phyloP scores from a whole-genome alignment of 2,113 vertebrate species.

The Oophaga pumilio region DNA sequence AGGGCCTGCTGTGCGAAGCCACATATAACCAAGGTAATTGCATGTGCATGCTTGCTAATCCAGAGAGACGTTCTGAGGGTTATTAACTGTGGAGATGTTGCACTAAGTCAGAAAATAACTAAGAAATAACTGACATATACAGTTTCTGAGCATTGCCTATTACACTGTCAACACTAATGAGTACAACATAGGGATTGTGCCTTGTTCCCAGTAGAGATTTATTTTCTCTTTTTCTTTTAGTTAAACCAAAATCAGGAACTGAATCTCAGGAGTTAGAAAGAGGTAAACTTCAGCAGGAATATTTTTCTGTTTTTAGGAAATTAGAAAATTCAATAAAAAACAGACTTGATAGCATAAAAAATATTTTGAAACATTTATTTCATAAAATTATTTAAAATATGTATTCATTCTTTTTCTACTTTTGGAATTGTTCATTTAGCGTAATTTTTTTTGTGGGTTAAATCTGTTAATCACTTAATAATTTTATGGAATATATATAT shows the following conservation, averaged over 20 bases:
- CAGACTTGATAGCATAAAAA: not conserved
- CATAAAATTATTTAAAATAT: no score
- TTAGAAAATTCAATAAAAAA: not conserved
- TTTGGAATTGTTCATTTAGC: no score
- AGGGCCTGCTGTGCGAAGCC: conserved; percentile 9
- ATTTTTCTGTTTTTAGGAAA: not conserved
- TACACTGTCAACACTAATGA: not conserved
- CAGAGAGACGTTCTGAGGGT: conserved; percentile 7
- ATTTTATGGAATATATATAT: no score
- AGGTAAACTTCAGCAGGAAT: not conserved
- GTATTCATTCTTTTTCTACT: no score
- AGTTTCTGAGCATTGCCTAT: conserved; percentile 9
- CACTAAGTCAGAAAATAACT: conserved; percentile 11
- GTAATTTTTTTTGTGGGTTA: no score
- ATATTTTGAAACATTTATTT: no score
- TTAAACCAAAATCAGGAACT: not conserved
- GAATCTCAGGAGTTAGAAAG: not conserved
- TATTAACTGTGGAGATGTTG: conserved; percentile 33
- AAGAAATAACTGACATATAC: not conserved
- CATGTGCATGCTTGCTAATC: conserved; percentile 29
- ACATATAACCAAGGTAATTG: conserved; percentile 38
- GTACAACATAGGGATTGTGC: not conserved
- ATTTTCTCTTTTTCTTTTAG: not conserved
- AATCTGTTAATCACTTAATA: no score
- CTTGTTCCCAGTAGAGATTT: not conserved